Conservation (phyloP, 2,113 vertebrate species). For the Pluvianellus socialis region DNA sequence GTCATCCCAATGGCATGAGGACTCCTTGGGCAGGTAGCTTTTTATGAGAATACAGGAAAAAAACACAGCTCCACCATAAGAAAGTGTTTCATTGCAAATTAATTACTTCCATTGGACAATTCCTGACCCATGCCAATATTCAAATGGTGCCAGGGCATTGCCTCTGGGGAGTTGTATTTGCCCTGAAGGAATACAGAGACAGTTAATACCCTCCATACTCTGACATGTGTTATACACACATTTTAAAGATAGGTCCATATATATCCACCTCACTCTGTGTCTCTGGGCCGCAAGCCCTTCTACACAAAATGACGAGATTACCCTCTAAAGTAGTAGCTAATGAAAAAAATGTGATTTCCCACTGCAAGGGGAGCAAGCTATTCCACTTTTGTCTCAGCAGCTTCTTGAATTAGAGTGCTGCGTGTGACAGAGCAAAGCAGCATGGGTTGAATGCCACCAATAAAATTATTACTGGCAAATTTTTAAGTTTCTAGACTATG, state of each 20-base stretch:
- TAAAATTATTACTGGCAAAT: constrained; percentile 25
- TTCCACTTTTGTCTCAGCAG: background rate
- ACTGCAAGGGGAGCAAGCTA: background rate
- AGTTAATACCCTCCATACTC: background rate
- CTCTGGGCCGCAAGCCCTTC: background rate
- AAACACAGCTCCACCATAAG: background rate
- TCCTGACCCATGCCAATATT: background rate
- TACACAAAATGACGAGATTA: background rate
- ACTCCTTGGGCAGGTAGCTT: background rate
- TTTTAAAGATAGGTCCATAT: no score
- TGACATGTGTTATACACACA: background rate
- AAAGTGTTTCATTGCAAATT: background rate
- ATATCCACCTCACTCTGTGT: background rate
- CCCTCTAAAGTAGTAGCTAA: background rate
- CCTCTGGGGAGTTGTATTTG: background rate
- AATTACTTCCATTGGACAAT: rapidly evolving
- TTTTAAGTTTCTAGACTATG: background rate
- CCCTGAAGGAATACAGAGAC: rapidly evolving
- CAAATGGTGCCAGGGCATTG: rapidly evolving
- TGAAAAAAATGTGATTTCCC: background rate
- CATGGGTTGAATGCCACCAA: background rate
- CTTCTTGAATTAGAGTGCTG: background rate
- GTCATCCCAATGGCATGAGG: rapidly evolving
- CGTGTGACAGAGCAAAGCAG: background rate
- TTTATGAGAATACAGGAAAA: background rate